phyloP scores from a whole-genome alignment of 2,888 invertebrate species.

The Andrena dorsata region DNA sequence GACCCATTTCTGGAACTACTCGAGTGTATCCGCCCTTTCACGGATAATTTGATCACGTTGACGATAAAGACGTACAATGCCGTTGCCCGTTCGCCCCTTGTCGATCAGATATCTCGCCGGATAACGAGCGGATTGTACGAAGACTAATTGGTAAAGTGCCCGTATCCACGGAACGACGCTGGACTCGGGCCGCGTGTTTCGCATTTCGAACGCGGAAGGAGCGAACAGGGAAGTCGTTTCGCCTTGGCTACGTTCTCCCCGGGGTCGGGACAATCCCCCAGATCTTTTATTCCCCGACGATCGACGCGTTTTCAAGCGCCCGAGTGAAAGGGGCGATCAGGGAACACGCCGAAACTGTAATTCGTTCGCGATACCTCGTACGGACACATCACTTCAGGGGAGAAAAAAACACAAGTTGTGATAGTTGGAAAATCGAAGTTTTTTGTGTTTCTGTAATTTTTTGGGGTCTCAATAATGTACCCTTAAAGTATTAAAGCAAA shows the following conservation, averaged over 20 bases:
- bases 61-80: constrained; percentile 78
- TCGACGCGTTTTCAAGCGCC: constrained; percentile 30
- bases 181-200: constrained; percentile 43
- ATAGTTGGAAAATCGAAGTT: no score
- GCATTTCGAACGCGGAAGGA: constrained; percentile 66
- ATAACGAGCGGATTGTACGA: constrained; percentile 75
- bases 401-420: no score
- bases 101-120: constrained; percentile 73
- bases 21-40: constrained; percentile 75
- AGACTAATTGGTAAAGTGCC: constrained; percentile 78
- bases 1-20: constrained; percentile 71
- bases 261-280: constrained; percentile 30
- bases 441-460: no score
- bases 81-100: constrained; percentile 54
- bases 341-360: constrained; percentile 12
- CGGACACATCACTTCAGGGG: background rate
- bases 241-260: constrained; percentile 17
- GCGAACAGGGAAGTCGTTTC: constrained; percentile 60
- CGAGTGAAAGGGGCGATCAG: constrained; percentile 53
- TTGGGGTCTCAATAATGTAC: no score
- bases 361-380: constrained; percentile 22
- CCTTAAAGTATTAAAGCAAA: no score
- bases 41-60: constrained; percentile 81
- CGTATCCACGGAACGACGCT: constrained; percentile 52
- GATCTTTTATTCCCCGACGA: constrained; percentile 15